Base-by-base conservation (phyloP, 2,888 invertebrate species). In the Pollenia labialis region DNA sequence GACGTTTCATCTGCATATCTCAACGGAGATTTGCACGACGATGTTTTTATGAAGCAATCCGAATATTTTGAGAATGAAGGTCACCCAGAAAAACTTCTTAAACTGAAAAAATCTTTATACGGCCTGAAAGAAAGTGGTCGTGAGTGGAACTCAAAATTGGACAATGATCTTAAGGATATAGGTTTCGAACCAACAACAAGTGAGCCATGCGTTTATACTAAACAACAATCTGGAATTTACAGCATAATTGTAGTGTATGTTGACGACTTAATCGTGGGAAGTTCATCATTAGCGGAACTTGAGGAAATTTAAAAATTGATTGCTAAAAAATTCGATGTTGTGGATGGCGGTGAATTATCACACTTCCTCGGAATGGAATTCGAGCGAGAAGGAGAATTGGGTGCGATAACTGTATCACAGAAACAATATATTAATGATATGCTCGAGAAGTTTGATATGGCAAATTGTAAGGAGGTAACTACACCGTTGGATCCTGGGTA, bases 71-170 rank as follows among this genome's bases (percentile, higher is more conserved):
- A 68, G 8, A 72, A 86, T n/a, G 32, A 62, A 40, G 46, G 46
- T 2, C 18, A 48, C 14, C 72, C 56, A 2, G 14, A 72, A 9
- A 72, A 72, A 48, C 11, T 82, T 10, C 46, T 76, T 12, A 44
- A 50, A 60, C 16, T 46, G 8, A 60, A 60, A 44, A 54, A 66
- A 79, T 72, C 86, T 8, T 23, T 89, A 4, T 89, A 89, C 62
- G 89, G 89, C 8, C 69, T 90, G 9, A 89, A 89, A 64, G 89
- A 90, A 54, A 81, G 85, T n/a, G 88, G 89, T 1, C 81, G 89
- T 1, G 87, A 89, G 44, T 90, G 89, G 88, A 89, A 89, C 58
- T 23, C 42, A 2, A 88, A 87, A 42, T 72, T 88, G 6, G 81
- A 89, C 23, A 18, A 12, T 2, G 81, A 85, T 23, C 18, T 90